Conservation (phyloP, 2,113 vertebrate genomes). For the Nymphicus hollandicus region DNA sequence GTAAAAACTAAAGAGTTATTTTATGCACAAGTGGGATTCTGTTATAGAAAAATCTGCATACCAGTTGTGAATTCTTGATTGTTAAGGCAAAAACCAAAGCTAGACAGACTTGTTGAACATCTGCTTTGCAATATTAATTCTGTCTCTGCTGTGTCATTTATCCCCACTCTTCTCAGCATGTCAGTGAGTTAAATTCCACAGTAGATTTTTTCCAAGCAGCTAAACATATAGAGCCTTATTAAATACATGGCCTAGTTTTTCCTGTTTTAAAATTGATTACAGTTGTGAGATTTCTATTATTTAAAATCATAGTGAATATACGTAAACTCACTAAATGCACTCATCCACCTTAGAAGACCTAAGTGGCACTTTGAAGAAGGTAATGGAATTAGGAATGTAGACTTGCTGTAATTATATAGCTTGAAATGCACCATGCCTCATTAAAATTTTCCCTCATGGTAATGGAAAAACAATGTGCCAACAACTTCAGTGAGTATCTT, state of each 20-base stretch:
- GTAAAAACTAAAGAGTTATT: neutral
- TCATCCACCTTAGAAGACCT: neutral
- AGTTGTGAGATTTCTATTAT: neutral
- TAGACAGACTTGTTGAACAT: slow-evolving; percentile 35
- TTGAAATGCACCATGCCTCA: neutral
- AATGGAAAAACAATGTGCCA: neutral
- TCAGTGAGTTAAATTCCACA: neutral
- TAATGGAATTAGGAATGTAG: neutral
- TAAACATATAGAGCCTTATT: neutral
- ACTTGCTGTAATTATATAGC: neutral
- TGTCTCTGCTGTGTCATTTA: neutral
- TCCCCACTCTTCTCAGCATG: neutral
- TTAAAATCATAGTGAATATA: neutral
- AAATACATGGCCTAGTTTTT: neutral
- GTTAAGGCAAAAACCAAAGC: neutral
- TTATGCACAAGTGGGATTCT: neutral
- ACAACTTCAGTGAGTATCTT: neutral
- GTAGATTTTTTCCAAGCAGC: neutral
- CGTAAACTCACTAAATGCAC: neutral
- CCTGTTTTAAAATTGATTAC: neutral
- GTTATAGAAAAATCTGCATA: slow-evolving; percentile 19
- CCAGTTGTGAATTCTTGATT: slow-evolving; percentile 20
- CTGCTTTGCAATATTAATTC: neutral
- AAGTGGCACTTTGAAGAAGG: neutral
- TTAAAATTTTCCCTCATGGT: neutral